Base-by-base conservation (phyloP, 2,888 invertebrate species). In the Mimas tiliae region DNA sequence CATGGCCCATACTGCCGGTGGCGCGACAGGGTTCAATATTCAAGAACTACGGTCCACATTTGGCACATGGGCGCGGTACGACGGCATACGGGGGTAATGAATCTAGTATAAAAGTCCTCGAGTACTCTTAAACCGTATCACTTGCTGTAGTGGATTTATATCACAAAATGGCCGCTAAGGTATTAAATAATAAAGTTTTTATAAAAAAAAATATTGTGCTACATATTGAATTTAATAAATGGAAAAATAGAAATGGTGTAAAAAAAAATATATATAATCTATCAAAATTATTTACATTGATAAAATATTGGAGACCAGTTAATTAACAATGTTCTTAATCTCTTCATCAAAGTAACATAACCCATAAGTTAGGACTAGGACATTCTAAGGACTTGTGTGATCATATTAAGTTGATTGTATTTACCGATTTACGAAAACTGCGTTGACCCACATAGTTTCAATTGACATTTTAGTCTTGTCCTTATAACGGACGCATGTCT, bases 131-230 rank as follows among this genome's bases (percentile, higher is more conserved):
- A 77, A 75, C 78, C 67, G 86, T 90, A 93, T 92, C 93, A 93
- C 88, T 92, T 86, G 90, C 80, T 79, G 85, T 82, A 83, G 87
- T 84, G 87, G 83, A 88, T 82, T 87, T 82, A 86, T 86, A 89
- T 82, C 85, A 78, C 85, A 89, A 85, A 90, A 93, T 93, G 93
- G 91, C 92, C 87, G 89, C 92, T 81, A 93, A 93, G 93, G 93
- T 93, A 92, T 79, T 79, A 77, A 69, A 34, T 34, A 65, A 58
- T 19, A 50, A 65, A 58, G 65, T 65, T 55, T 66, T 64, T 51
- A 52, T 66, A 62, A 11, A 51, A 55, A 12, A 14, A 7, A 33
- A 33, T 33, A 16, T 2, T 55, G 38, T 4, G 16, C 38, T 19
- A 12, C 11, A 6, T 42, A 12, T 34, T 38, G 34, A 0, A 34